phyloP scores from a whole-genome alignment of 1,140 invertebrate species.

The Branchinecta lindahli region DNA sequence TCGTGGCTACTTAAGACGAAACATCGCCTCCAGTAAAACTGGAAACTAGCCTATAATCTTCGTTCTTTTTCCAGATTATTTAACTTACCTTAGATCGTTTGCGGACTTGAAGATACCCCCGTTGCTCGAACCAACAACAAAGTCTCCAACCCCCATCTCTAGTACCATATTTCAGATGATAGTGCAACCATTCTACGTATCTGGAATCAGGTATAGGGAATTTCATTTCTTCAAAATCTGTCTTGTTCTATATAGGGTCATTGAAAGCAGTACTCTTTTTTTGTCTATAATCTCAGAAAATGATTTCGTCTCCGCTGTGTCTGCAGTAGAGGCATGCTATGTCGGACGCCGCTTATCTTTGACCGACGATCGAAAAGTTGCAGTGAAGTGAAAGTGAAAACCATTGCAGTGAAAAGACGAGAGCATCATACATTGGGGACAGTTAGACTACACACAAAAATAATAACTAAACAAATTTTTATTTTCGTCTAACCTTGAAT shows the following conservation, averaged over 20 bases:
- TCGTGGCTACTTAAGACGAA: no score
- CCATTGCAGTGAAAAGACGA: no score
- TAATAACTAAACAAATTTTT: no score
- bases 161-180: background rate
- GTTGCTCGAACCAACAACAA: background rate
- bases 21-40: no score
- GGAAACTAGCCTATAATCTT: no score
- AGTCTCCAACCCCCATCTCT: background rate
- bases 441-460: no score
- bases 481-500: no score
- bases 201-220: background rate
- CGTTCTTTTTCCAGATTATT: background rate
- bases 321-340: background rate
- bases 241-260: background rate
- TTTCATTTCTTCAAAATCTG: background rate
- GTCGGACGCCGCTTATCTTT: background rate
- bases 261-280: background rate
- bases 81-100: background rate
- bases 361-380: background rate
- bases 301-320: background rate
- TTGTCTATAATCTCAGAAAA: background rate
- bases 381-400: background rate
- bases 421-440: no score
- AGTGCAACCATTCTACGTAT: background rate
- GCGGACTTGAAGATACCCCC: background rate